Conservation (phyloP, 2,888 invertebrate genomes). For the Pyrrhosoma nymphula region DNA sequence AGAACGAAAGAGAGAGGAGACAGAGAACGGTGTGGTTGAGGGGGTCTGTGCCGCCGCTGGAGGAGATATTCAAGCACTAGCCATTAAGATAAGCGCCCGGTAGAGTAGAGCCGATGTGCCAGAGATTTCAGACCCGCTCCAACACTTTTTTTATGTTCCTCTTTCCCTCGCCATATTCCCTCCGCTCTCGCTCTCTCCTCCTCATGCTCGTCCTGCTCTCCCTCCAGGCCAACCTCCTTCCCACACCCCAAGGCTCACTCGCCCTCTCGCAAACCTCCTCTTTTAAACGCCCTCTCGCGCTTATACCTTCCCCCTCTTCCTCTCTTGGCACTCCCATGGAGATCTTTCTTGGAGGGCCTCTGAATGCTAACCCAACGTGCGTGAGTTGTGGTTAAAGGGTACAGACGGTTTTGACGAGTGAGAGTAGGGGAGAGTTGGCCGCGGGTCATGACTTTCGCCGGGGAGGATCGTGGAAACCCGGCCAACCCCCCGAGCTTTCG, state of each 20-base stretch:
- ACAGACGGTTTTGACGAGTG: no score
- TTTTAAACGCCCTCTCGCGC: neutral
- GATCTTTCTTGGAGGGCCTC: neutral
- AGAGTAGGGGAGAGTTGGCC: no score
- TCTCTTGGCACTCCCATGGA: neutral
- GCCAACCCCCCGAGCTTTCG: neutral
- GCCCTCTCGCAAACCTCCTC: neutral
- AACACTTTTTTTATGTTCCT: neutral
- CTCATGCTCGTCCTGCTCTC: neutral
- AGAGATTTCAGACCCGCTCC: slow-evolving; percentile 52
- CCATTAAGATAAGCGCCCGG: slow-evolving; percentile 61
- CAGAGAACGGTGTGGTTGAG: neutral
- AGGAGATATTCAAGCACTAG: slow-evolving; percentile 49
- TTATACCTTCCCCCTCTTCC: neutral
- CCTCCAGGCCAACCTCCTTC: neutral
- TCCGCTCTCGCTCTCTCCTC: neutral
- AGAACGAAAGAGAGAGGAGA: neutral
- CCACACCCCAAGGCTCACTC: neutral
- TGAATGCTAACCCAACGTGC: no score
- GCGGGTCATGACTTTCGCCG: neutral
- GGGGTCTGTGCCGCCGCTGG: neutral
- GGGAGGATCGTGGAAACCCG: neutral
- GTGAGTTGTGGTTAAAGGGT: no score
- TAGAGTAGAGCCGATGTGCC: slow-evolving; percentile 49
- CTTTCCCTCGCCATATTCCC: slow-evolving; percentile 4